Evolutionary conservation across 2,888 invertebrate genomes (phyloP).

Genomic region (Ganaspis brasiliensis): DNA sequence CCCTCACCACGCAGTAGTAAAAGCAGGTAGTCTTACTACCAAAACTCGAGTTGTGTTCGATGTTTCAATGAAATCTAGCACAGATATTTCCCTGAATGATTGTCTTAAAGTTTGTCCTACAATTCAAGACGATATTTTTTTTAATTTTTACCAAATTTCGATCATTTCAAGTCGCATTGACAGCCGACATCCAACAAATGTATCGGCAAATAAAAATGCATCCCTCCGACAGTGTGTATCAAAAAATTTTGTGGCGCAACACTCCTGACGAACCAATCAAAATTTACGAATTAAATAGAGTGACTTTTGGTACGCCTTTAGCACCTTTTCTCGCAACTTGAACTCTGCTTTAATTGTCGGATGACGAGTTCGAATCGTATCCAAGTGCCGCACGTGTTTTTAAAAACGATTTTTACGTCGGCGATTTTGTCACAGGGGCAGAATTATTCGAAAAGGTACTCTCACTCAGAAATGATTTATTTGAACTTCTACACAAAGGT

Average conservation of each 20-base stretch:
- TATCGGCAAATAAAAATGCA: slow-evolving; percentile 61
- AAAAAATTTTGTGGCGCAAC: neutral
- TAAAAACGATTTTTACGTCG: slow-evolving; percentile 65
- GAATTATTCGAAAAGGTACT: slow-evolving; percentile 4
- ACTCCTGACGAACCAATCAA: neutral
- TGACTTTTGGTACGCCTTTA: slow-evolving; percentile 44
- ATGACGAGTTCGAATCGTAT: slow-evolving; percentile 48
- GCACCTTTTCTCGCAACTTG: slow-evolving; percentile 62
- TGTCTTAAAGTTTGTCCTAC: slow-evolving; percentile 15
- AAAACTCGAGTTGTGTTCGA: slow-evolving; percentile 35
- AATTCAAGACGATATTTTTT: slow-evolving; percentile 22
- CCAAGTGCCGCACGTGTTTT: slow-evolving; percentile 54
- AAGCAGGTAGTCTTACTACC: slow-evolving; percentile 27
- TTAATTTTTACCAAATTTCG: slow-evolving; percentile 31
- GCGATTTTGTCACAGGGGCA: slow-evolving; percentile 64
- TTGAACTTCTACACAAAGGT: slow-evolving; percentile 39
- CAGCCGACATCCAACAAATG: slow-evolving; percentile 66
- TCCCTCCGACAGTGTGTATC: neutral
- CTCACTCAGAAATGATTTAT: slow-evolving; percentile 30
- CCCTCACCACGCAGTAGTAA: slow-evolving; percentile 43
- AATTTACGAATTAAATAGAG: slow-evolving; percentile 40
- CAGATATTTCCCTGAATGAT: slow-evolving; percentile 35
- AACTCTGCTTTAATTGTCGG: slow-evolving; percentile 58
- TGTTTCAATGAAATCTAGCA: slow-evolving; percentile 13
- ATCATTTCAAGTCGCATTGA: slow-evolving; percentile 35